Percentiles rank a stretch among this genome's conserved stretches.
Evolutionary conservation across 2,113 vertebrate species (phyloP).

Genomic region (Cathartes aura): DNA sequence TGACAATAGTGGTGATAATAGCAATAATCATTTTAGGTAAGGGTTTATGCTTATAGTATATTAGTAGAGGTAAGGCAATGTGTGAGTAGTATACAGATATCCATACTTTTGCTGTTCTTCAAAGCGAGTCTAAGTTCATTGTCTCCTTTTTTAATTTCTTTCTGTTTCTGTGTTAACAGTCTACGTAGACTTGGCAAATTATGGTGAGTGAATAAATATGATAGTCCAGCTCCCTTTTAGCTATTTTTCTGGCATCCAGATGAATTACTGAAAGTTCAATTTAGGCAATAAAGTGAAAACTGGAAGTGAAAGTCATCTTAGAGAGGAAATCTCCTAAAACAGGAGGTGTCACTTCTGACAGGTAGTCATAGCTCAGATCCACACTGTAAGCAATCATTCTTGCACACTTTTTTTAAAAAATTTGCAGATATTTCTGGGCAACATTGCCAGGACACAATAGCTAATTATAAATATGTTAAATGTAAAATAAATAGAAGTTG

Average conservation of each 20-base stretch:
- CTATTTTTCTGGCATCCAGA: neutral
- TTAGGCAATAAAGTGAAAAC: neutral
- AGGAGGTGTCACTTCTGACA: neutral
- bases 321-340: neutral
- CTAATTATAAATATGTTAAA: neutral
- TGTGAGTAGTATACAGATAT: neutral
- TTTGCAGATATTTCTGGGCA: neutral
- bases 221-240: neutral
- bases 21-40: accelerated
- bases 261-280: neutral
- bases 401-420: neutral
- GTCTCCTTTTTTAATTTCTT: neutral
- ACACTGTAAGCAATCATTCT: neutral
- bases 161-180: neutral
- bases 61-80: neutral
- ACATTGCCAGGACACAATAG: neutral
- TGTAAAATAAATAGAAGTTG: neutral
- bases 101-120: neutral
- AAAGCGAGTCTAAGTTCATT: neutral
- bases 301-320: neutral
- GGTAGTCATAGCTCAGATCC: neutral
- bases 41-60: neutral
- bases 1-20: neutral
- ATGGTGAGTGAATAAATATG: neutral
- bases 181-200: neutral